Evolutionary conservation across 2,113 vertebrate genomes (phyloP), one percentile per base, ranked within the genome.

Genomic region (Podocnemis expansa): DNA sequence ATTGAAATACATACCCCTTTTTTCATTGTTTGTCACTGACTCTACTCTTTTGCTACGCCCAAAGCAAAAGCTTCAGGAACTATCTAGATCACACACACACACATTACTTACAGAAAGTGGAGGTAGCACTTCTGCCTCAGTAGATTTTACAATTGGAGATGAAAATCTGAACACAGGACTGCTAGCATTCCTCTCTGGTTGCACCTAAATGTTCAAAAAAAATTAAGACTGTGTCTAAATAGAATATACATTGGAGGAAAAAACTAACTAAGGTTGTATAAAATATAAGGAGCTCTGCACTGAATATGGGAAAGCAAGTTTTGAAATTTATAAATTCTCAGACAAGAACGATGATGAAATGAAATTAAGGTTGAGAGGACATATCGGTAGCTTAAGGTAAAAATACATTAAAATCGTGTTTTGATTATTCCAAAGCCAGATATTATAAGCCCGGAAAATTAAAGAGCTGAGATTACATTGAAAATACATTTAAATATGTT

Each of bases 81-180:
- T 0, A 0, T 3, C n/a, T 34, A 34, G 41, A 21, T 82, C 58
- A 38, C 83, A 55, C 29, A 38, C 83, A 55, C 29, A 47, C 24
- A 78, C 67, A 58, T 88, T 97, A 99, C 99, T 99, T 98, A 99
- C 99, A 97, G 99, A 98, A 49, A 98, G 97, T 0, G 99, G 98
- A 97, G 98, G 98, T 94, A 98, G 98, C 79, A 98, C 98, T 96
- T 98, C 99, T 85, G 98, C 97, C 98, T 99, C 98, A 80, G 99
- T 99, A 89, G 99, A 99, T 96, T 99, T 99, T 97, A 99, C 99
- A 96, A 99, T 99, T 52, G 99, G 99, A 96, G 99, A 99, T 95
- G 99, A 99, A 98, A 99, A 99, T 84, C 98, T 99, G 96, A 99
- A 99, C 13, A 98, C 96, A 56, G 98, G 98, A 96, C 98, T 99